Evolutionary conservation across 2,888 invertebrate species (phyloP).

Genomic region (Orthosia cruda): DNA sequence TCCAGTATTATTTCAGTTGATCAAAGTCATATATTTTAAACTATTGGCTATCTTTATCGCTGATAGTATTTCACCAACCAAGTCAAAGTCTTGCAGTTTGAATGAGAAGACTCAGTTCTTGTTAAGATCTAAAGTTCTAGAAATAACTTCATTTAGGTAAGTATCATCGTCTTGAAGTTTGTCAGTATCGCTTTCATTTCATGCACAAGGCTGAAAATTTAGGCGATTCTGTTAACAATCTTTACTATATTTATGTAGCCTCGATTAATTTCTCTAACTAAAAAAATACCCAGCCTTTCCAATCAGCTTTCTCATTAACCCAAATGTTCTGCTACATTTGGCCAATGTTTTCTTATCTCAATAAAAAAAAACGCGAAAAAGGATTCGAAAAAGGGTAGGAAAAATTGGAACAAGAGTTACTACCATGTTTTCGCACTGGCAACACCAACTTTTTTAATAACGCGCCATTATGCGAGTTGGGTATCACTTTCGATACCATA

Average conservation of each 20-base stretch:
- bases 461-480: slow-evolving; percentile 65
- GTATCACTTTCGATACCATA: slow-evolving; percentile 66
- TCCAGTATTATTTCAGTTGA: no score
- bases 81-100: neutral
- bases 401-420: slow-evolving; percentile 59
- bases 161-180: no score
- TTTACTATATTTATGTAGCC: neutral
- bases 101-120: no score
- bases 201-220: no score
- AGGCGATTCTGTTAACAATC: no score
- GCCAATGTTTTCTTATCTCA: slow-evolving; percentile 62
- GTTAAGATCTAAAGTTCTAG: no score
- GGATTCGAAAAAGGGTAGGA: slow-evolving; percentile 54
- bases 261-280: slow-evolving; percentile 14
- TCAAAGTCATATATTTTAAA: no score
- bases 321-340: slow-evolving; percentile 42
- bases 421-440: slow-evolving; percentile 61
- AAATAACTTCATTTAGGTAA: no score
- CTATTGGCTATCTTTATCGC: no score
- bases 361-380: slow-evolving; percentile 18
- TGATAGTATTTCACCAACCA: no score
- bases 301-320: slow-evolving; percentile 51
- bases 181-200: no score
- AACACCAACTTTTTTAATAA: slow-evolving; percentile 69
- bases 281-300: slow-evolving; percentile 22